Evolutionary conservation across 2,113 vertebrate species (phyloP).

Genomic region (Mustela lutreola): DNA sequence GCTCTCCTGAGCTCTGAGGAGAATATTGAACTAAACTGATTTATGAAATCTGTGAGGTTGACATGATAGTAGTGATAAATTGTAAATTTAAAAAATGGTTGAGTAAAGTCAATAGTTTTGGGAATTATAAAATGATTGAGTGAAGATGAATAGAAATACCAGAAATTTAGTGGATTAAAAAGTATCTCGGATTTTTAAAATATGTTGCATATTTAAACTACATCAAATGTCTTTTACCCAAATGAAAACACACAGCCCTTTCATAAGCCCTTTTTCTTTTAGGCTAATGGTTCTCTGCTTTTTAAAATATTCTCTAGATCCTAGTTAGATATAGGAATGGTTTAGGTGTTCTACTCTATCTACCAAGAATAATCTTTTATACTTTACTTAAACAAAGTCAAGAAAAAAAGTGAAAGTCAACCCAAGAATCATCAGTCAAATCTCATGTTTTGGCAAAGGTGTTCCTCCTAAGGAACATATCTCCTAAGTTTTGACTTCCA

Average conservation of each 20-base stretch:
- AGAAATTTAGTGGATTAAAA: neutral
- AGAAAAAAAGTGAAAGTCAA: neutral
- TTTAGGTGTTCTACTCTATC: neutral
- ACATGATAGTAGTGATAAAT: neutral
- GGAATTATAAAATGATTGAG: constrained; percentile 10
- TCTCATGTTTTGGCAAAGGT: neutral
- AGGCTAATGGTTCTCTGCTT: neutral
- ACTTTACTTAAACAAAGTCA: neutral
- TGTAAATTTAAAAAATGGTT: neutral
- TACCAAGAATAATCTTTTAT: neutral
- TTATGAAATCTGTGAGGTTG: neutral
- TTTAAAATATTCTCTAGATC: neutral
- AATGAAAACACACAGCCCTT: neutral
- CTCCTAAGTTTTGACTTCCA: neutral
- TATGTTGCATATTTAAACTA: neutral
- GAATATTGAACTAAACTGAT: neutral
- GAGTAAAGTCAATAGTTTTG: neutral
- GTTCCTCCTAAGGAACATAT: neutral
- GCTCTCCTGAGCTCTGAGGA: neutral
- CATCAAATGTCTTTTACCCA: neutral
- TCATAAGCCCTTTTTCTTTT: neutral
- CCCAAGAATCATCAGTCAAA: neutral
- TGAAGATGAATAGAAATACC: neutral
- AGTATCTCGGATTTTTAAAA: constrained; percentile 35
- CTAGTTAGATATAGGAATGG: neutral